Conservation (phyloP, 2,113 vertebrate genomes). For the Muntiacus reevesi region DNA sequence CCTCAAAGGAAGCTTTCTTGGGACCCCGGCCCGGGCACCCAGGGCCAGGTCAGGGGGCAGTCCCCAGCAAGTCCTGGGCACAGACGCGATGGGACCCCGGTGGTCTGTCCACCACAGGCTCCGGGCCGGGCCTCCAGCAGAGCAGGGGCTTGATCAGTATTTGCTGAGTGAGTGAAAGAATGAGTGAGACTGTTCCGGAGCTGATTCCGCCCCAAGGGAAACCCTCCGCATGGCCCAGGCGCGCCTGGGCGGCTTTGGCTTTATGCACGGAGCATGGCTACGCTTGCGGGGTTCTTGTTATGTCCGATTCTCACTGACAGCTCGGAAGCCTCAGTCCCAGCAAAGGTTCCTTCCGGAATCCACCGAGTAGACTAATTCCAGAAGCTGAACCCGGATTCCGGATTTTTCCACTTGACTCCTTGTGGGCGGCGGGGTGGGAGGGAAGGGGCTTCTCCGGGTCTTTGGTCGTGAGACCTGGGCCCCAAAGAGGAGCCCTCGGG, state of each 20-base stretch:
- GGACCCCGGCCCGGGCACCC: neutral
- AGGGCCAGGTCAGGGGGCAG: neutral
- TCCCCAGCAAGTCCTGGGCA: neutral
- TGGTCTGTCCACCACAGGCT: rapidly evolving
- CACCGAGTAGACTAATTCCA: neutral
- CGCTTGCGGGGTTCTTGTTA: neutral
- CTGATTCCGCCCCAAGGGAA: neutral
- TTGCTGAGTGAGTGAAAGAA: neutral
- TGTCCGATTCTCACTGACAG: neutral
- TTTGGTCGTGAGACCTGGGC: neutral
- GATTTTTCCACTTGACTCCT: neutral
- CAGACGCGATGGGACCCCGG: neutral
- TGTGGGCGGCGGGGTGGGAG: no score
- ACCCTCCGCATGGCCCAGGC: neutral
- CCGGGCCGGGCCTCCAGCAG: neutral
- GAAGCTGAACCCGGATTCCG: neutral
- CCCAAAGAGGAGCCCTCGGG: rapidly evolving
- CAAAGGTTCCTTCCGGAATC: neutral
- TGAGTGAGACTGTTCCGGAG: neutral
- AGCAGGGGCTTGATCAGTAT: neutral
- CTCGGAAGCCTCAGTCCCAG: neutral
- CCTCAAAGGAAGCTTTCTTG: neutral
- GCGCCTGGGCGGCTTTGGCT: neutral
- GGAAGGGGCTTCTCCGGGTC: neutral
- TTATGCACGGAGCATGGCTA: neutral